Conservation (phyloP, 2,113 vertebrate species). For the Tetrao urogallus region DNA sequence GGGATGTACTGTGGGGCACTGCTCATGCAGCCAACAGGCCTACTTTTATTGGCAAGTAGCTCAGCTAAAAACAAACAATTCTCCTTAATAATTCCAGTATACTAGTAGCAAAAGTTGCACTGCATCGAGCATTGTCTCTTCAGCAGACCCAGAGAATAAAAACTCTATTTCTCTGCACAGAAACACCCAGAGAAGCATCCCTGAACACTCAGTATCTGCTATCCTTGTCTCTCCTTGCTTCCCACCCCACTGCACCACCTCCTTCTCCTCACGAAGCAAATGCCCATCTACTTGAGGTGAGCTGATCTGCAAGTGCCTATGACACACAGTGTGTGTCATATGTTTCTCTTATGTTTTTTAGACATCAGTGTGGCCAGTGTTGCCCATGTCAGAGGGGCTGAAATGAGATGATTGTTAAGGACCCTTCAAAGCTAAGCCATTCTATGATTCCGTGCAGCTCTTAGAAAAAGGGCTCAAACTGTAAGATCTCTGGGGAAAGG, state of each 20-base stretch:
- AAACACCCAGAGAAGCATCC: neutral
- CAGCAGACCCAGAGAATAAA: neutral
- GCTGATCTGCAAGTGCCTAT: neutral
- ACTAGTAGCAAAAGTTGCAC: neutral
- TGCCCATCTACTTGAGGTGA: neutral
- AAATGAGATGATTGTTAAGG: too few relatives aligned
- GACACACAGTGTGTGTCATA: rapidly evolving
- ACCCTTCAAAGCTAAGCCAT: too few relatives aligned
- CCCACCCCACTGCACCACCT: neutral
- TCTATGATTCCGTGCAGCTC: neutral
- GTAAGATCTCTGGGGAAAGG: neutral
- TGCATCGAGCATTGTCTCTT: neutral
- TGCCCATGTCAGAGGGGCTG: neutral
- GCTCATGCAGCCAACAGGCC: neutral
- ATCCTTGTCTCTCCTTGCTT: neutral
- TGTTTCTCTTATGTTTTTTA: neutral
- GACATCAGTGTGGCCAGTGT: neutral
- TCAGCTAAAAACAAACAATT: neutral
- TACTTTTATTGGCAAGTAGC: neutral
- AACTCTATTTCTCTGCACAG: neutral
- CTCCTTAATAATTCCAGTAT: neutral
- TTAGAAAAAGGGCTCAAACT: neutral
- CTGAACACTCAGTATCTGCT: neutral
- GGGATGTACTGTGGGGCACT: neutral
- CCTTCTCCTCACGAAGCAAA: neutral